Base-by-base conservation (phyloP, 2,113 vertebrate genomes). In the Glareola pratincola region DNA sequence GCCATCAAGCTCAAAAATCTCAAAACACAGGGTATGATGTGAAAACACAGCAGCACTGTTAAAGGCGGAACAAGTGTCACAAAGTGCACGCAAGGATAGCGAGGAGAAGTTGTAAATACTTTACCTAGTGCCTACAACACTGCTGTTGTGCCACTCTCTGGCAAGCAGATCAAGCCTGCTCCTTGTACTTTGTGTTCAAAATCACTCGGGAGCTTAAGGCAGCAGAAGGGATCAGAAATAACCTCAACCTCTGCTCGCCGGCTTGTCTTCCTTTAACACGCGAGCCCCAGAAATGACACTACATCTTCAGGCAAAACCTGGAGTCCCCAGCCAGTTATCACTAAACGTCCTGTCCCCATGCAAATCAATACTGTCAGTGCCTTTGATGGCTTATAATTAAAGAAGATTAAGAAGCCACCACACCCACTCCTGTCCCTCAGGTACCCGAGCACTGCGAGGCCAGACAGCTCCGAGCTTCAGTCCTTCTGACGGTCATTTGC, bases 1-100 rank as follows among this genome's bases (percentile, higher is more conserved):
- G 84, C 67, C 62, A 53, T 92, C 4, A 1, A 91, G 56, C 62
- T 63, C 45, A 30, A 79, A 89, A 60, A 3, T 4, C 32, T 22
- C 95, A 78, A 88, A 95, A 92, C 84, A 89, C 0, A 4, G 86
- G n/a, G 66, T 41, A 9, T 76, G 92, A 87, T 91, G 60, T 91
- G 91, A 88, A 95, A 96, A 96, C 95, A 97, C 77, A 48, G 94
- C 76, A 91, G 86, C 24, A 5, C 74, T 67, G 90, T 72, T 85
- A 30, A 36, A 82, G 88, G 94, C 21, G 9, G 72, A 37, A 59
- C 72, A 39, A 92, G 72, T 84, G 76, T 48, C 90, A 77, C 90
- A 71, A 80, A 93, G 96, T 47, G 91, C 95, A 93, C 26, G 1
- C 63, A 22, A 76, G 96, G 92, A 90, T 5, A 94, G 80, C 7